phyloP scores from a whole-genome alignment of 2,888 invertebrate species.

The Mesopsocus fuscifrons region DNA sequence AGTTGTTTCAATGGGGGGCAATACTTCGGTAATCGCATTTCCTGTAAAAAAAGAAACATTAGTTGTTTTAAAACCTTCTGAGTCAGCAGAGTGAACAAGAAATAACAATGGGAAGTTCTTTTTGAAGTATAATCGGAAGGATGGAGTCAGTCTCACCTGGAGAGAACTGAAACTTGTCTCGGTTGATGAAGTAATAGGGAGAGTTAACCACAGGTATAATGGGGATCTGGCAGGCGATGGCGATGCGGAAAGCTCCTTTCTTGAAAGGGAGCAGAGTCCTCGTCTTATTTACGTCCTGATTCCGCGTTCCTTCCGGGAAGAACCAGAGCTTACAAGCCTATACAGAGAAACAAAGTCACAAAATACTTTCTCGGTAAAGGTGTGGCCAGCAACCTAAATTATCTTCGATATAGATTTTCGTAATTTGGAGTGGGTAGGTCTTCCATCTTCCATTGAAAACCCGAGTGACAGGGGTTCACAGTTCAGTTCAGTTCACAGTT shows the following conservation, averaged over 20 bases:
- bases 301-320: conserved; percentile 56
- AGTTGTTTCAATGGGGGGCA: conserved; percentile 32
- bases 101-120: no score
- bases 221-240: conserved; percentile 45
- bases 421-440: no score
- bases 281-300: conserved; percentile 26
- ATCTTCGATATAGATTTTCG: no score
- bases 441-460: background rate
- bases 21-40: conserved; percentile 32
- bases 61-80: no score
- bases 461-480: no score
- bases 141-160: no score
- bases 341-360: background rate
- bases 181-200: conserved; percentile 39
- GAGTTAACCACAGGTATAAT: conserved; percentile 49
- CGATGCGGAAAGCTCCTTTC: conserved; percentile 56
- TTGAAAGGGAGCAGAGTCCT: conserved; percentile 45
- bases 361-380: no score
- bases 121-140: no score
- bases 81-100: no score
- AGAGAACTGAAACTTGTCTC: conserved; percentile 20
- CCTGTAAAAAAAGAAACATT: conserved; percentile 26
- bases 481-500: no score
- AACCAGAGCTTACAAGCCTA: conserved; percentile 46
- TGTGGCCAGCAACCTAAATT: no score